These are phyloP conservation scores for Myotis myotis DNA, from an alignment of 2,797 vertebrate species.

Conservation along the genomic window DNA sequence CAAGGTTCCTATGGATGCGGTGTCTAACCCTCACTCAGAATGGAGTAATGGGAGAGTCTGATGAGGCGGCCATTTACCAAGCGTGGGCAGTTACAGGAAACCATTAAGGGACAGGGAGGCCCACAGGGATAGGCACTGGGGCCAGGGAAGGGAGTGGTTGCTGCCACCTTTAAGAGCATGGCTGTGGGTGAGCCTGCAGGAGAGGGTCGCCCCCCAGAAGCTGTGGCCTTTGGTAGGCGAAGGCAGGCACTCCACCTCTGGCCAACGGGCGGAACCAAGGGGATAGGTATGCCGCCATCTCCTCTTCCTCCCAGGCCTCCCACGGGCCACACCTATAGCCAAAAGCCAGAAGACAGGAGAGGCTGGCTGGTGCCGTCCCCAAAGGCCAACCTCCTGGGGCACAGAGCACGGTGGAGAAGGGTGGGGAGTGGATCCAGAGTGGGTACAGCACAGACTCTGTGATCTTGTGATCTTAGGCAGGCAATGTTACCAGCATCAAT, in stretches of 20 bases:
- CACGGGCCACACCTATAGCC: background rate
- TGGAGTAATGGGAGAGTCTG: too few species aligned
- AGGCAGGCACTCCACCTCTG: background rate
- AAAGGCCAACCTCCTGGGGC: background rate
- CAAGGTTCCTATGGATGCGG: background rate
- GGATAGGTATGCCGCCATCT: background rate
- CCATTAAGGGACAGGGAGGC: background rate
- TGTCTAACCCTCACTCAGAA: background rate
- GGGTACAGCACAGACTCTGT: background rate
- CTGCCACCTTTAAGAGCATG: background rate
- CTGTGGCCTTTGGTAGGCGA: background rate
- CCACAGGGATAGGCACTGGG: background rate
- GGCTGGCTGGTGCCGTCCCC: background rate
- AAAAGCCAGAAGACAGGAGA: background rate
- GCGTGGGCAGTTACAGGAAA: background rate
- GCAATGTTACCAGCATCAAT: background rate
- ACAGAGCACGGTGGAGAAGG: background rate
- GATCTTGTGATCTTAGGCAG: background rate
- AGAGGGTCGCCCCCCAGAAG: background rate
- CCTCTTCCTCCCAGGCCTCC: background rate
- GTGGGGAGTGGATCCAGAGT: too few species aligned
- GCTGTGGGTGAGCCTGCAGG: background rate
- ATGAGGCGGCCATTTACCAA: background rate
- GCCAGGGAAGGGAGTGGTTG: background rate
- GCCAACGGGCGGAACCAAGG: background rate